Conservation (phyloP, 2,888 invertebrate genomes). For the Hipparchia semele region DNA sequence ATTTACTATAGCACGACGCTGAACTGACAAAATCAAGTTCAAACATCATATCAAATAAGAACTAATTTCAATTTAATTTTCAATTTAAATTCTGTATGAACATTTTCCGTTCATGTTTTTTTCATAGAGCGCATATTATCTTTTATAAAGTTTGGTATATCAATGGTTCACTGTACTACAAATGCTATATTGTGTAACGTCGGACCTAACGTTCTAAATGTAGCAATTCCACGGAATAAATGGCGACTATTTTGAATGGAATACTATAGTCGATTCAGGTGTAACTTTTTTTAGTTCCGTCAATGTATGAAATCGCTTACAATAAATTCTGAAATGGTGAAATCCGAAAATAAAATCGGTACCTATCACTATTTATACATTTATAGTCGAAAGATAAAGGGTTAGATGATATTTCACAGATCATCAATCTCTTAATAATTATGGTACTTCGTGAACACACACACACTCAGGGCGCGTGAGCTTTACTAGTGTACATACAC, state of each 20-base stretch:
- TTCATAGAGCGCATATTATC: neutral
- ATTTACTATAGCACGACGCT: too few relatives aligned
- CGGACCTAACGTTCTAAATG: constrained; percentile 18
- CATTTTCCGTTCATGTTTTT: neutral
- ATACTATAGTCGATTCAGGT: constrained; percentile 5
- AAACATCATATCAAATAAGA: too few relatives aligned
- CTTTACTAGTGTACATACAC: too few relatives aligned
- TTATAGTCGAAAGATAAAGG: neutral
- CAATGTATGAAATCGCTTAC: constrained; percentile 19
- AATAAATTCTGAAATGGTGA: constrained; percentile 14
- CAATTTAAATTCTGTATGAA: neutral
- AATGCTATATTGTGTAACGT: constrained; percentile 19
- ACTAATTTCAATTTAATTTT: neutral
- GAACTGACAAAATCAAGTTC: too few relatives aligned
- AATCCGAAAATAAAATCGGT: neutral
- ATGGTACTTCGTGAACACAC: too few relatives aligned
- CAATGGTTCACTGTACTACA: constrained; percentile 6
- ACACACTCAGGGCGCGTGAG: too few relatives aligned
- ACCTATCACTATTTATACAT: neutral
- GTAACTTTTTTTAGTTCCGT: constrained; percentile 7
- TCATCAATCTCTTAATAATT: neutral
- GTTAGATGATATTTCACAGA: neutral
- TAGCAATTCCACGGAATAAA: constrained; percentile 22
- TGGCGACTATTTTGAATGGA: constrained; percentile 28
- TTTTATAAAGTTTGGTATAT: neutral